A percentile compares a stretch with the other conserved stretches of the same genome.
Conservation (phyloP, 2,113 vertebrate genomes). For the Cepphus grylle region DNA sequence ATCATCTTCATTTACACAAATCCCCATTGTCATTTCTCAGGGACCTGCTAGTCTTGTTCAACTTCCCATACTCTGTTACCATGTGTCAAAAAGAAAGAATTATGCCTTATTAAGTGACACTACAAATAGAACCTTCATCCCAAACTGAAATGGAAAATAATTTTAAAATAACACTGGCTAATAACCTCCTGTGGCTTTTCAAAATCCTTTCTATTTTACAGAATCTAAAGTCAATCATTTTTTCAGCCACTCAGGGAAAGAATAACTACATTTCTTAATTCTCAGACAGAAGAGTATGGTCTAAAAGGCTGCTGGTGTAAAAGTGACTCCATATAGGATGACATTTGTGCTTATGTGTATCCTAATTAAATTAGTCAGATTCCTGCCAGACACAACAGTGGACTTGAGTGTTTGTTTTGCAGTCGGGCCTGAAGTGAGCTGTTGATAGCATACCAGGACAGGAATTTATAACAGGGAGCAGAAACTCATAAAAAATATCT, state of each 20-base stretch:
- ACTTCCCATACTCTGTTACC: constrained; percentile 14
- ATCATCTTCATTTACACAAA: neutral
- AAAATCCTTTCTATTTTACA: constrained; percentile 32
- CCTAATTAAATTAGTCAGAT: neutral
- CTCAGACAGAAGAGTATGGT: neutral
- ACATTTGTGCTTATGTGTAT: neutral
- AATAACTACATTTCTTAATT: neutral
- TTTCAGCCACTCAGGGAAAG: neutral
- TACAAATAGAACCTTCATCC: neutral
- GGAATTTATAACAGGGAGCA: neutral
- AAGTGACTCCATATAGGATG: neutral
- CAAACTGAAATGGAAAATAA: constrained; percentile 59
- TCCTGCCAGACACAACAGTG: neutral
- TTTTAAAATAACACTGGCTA: constrained; percentile 42
- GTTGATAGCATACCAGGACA: neutral
- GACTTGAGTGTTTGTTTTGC: neutral
- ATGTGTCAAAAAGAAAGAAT: constrained; percentile 49
- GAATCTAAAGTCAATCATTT: constrained; percentile 26
- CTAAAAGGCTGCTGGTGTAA: neutral
- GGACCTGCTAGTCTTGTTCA: neutral
- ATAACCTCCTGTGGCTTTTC: constrained; percentile 33
- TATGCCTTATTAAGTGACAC: constrained; percentile 50
- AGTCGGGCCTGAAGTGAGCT: neutral
- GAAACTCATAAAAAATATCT: neutral
- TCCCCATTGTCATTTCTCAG: neutral